Evolutionary conservation across 2,113 vertebrate species (phyloP), one percentile per base, ranked within the genome.

Genomic region (Carlito syrichta): DNA sequence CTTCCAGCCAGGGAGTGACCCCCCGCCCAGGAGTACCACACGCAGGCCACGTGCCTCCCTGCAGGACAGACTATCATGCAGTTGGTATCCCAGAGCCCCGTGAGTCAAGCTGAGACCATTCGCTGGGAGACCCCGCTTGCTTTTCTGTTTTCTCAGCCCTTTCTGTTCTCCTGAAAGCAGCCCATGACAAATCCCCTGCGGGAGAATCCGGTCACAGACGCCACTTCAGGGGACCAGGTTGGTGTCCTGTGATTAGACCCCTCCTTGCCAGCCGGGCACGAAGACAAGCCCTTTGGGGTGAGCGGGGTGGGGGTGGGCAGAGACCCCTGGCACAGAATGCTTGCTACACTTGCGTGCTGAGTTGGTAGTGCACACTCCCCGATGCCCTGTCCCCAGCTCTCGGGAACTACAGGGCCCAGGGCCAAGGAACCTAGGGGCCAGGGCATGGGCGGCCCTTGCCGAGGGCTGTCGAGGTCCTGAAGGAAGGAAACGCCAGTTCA

Each of bases 321-420:
- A 73, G 32, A n/a, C 16, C 35, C 20, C 17, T 6, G 0, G 56
- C 3, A 1, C 8, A 0, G 35, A 2, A 12, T 17, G 1, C 27
- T 4, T 25, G 43, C 66, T n/a, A 0, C 12, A 38, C 27, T 1
- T 40, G 17, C 12, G 7, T 4, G 8, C 43, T 9, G 35, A 40
- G 48, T 43, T 58, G 23, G 43, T 38, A 25, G 1, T 8, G 38
- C 17, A 76, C 27, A 4, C 3, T 48, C 20, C 86, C 35, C 16
- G 5, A 35, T 0, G 9, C 35, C 1, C 0, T 0, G 17, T 14
- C 48, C 45, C 30, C 8, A 7, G 77, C 45, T 6, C 56, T 27
- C 14, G 23, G 19, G 77, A n/a, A 17, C 27, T 35, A 20, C 58
- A 2, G 23, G 30, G 73, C n/a, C n/a, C n/a, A n/a, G n/a, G n/a